Percentiles rank a stretch among this genome's conserved stretches.
phyloP scores from a whole-genome alignment of 2,888 invertebrate species.

The Trilocha varians region DNA sequence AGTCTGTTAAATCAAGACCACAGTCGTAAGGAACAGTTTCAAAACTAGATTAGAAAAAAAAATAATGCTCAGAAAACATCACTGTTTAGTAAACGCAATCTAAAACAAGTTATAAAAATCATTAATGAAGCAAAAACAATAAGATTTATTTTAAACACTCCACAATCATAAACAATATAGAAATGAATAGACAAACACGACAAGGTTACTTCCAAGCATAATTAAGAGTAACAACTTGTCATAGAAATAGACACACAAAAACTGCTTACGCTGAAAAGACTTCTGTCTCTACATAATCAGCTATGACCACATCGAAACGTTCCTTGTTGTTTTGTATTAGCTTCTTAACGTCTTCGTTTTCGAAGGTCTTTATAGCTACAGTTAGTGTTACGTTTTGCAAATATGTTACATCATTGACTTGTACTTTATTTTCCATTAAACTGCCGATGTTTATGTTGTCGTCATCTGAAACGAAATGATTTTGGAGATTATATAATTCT shows the following conservation, averaged over 20 bases:
- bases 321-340: constrained; percentile 26
- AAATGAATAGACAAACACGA: no score
- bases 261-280: constrained; percentile 29
- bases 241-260: constrained; percentile 12
- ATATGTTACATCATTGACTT: constrained; percentile 9
- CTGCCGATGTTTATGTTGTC: constrained; percentile 9
- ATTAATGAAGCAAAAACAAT: no score
- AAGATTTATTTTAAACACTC: no score
- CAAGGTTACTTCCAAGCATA: no score
- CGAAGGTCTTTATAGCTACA: constrained; percentile 10
- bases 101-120: no score
- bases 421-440: constrained; percentile 11
- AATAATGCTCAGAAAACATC: no score
- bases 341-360: constrained; percentile 19
- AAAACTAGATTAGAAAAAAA: no score
- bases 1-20: no score
- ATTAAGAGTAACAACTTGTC: no score
- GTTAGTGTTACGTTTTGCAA: constrained; percentile 14
- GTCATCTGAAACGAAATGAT: constrained; percentile 9
- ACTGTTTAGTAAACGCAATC: background rate
- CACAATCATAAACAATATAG: no score
- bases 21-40: no score
- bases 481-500: background rate
- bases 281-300: constrained; percentile 32
- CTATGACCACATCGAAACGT: constrained; percentile 30